These are phyloP conservation scores for Cotesia glomerata DNA, from an alignment of 1,140 invertebrate genomes.

Conservation along the genomic window DNA sequence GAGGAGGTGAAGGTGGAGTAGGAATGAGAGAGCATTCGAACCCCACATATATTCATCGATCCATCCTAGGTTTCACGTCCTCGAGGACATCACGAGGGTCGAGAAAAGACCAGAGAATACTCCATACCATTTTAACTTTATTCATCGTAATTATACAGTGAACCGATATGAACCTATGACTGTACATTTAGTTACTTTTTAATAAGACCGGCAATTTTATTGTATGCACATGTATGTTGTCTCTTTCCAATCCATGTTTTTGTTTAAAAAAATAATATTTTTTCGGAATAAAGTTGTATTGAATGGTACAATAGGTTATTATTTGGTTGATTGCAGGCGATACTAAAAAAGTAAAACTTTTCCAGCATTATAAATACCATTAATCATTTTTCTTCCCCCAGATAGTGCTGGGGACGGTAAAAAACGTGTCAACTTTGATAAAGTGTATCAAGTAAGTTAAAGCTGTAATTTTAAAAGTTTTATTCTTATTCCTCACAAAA, in stretches of 20 bases:
- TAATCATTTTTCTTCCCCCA: background rate
- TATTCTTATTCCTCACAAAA: background rate
- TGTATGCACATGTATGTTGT: too few species aligned
- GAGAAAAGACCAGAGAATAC: background rate
- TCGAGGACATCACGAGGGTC: background rate
- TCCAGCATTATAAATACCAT: background rate
- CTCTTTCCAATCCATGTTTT: background rate
- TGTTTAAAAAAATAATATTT: background rate
- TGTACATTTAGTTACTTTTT: too few species aligned
- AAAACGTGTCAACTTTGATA: background rate
- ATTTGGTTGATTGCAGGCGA: constrained; percentile 15
- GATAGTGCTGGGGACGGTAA: background rate
- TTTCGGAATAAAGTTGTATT: background rate
- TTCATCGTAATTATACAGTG: background rate
- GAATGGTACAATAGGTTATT: background rate
- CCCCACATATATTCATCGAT: too few species aligned
- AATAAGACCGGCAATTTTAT: too few species aligned
- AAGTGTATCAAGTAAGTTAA: constrained; percentile 1
- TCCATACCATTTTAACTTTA: background rate
- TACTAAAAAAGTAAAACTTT: background rate
- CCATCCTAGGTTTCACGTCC: background rate
- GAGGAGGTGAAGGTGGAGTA: too few species aligned
- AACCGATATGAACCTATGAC: background rate
- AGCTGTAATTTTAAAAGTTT: background rate
- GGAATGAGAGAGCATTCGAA: too few species aligned